A percentile compares a stretch with the other conserved stretches of the same genome.
Evolutionary conservation across 2,797 vertebrate genomes (phyloP).

Genomic region (Atherinosoma microstoma): DNA sequence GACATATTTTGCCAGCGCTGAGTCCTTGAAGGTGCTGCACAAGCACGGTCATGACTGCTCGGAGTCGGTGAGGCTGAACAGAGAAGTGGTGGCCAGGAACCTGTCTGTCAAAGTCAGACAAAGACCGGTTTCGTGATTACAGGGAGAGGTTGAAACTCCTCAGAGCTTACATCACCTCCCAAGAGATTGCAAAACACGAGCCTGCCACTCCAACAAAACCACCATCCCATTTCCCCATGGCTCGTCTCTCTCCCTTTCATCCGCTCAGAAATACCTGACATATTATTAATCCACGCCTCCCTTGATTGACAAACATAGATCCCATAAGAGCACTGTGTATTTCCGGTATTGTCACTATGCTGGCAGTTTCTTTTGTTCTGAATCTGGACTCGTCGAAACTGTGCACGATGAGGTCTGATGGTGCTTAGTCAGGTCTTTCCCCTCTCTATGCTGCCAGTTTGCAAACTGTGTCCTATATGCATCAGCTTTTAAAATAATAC

Average conservation of each 20-base stretch:
- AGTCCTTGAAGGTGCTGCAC: conserved; percentile 33
- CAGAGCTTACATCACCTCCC: conserved; percentile 74
- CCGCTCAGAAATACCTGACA: conserved; percentile 59
- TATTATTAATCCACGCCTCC: conserved; percentile 42
- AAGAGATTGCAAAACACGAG: conserved; percentile 72
- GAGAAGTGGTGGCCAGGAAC: conserved; percentile 59
- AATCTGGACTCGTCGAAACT: conserved; percentile 24
- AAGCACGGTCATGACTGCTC: conserved; percentile 20
- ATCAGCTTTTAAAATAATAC: conserved; percentile 17
- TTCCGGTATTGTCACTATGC: conserved; percentile 49
- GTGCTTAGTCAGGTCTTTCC: conserved; percentile 68
- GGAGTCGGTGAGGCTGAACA: conserved; percentile 48
- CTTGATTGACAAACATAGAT: conserved; percentile 56
- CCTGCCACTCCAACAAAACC: conserved; percentile 61
- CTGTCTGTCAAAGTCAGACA: conserved; percentile 74
- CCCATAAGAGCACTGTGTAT: conserved; percentile 44
- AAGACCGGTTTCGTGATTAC: conserved; percentile 73
- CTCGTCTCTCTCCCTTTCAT: conserved; percentile 48
- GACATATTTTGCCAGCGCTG: conserved; percentile 30
- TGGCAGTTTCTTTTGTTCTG: conserved; percentile 39
- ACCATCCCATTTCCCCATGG: conserved; percentile 35
- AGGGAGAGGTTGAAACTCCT: conserved; percentile 79
- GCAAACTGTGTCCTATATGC: neutral
- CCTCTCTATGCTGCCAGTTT: conserved; percentile 16
- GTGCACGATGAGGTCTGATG: conserved; percentile 57